phyloP scores from a whole-genome alignment of 2,113 vertebrate species.

The Helogale parvula region DNA sequence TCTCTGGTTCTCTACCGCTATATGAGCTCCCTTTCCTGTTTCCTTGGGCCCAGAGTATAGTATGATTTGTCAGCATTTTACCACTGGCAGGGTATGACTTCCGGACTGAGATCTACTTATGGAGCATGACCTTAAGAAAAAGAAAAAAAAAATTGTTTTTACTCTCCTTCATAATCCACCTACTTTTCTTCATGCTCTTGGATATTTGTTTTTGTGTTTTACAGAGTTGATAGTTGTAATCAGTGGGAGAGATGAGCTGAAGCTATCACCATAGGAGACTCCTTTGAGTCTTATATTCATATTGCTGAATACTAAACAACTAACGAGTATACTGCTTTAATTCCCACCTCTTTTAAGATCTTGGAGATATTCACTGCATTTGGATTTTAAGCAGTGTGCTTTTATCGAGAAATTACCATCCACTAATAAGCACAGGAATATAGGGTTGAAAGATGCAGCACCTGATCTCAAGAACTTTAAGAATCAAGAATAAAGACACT shows the following conservation, averaged over 20 bases:
- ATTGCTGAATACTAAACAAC: not conserved
- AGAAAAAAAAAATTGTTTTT: not conserved
- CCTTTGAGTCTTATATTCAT: not conserved
- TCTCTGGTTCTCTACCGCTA: not conserved
- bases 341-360: not conserved
- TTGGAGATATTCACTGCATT: not conserved
- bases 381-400: not conserved
- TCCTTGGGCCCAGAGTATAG: not conserved
- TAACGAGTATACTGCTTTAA: not conserved
- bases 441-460: not conserved
- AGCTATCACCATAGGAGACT: too few relatives aligned
- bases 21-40: not conserved
- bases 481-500: not conserved
- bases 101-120: not conserved
- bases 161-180: not conserved
- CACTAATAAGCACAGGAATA: not conserved
- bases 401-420: not conserved
- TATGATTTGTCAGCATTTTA: not conserved
- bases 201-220: not conserved
- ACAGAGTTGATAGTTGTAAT: not conserved
- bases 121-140: not conserved
- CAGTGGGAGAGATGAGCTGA: not conserved
- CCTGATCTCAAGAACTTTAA: not conserved
- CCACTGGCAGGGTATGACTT: not conserved
- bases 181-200: not conserved